phyloP scores from a whole-genome alignment of 2,888 invertebrate species.

The Melitaea athalia region DNA sequence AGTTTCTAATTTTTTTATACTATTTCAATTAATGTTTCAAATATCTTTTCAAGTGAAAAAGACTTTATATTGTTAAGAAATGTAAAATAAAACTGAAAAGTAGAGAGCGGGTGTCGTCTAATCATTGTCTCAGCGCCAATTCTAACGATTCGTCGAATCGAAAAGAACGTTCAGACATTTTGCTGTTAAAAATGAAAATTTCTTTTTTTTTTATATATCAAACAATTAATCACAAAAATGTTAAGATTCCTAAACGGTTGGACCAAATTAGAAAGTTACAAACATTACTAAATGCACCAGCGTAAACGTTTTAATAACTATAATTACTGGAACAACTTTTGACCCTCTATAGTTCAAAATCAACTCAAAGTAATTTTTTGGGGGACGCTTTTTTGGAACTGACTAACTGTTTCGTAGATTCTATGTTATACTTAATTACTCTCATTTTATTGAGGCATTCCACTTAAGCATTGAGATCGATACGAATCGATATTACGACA shows the following conservation, averaged over 20 bases:
- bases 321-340: too few relatives aligned
- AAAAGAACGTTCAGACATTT: not conserved
- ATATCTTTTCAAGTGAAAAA: not conserved
- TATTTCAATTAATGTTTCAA: not conserved
- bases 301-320: too few relatives aligned
- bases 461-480: not conserved
- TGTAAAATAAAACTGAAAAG: not conserved
- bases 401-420: too few relatives aligned
- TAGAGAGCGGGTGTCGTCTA: not conserved
- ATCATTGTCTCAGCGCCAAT: not conserved
- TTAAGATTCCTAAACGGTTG: too few relatives aligned
- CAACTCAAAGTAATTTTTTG: not conserved
- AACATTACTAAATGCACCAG: too few relatives aligned
- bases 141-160: conserved; percentile 1
- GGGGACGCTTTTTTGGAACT: too few relatives aligned
- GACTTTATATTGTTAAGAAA: conserved; percentile 10
- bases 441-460: too few relatives aligned
- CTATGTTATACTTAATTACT: too few relatives aligned
- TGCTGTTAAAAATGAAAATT: not conserved
- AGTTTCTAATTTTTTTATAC: not conserved
- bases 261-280: too few relatives aligned
- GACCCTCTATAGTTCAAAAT: not conserved
- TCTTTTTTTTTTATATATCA: too few relatives aligned
- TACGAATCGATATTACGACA: not conserved
- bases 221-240: too few relatives aligned